phyloP scores from a whole-genome alignment of 1,140 invertebrate genomes.

The Cotesia chilonis region DNA sequence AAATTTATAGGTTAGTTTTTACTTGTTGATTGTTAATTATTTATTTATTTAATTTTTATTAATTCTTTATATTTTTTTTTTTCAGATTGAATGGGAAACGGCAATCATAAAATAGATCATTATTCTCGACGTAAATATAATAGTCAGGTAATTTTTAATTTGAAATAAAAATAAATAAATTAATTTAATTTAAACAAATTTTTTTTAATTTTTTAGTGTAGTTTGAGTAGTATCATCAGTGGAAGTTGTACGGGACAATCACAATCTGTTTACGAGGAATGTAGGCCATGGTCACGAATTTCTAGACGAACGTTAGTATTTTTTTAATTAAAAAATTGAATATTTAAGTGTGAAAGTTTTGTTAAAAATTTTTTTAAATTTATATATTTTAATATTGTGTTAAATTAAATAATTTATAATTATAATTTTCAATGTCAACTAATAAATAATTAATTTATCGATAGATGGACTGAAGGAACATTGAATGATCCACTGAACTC shows the following conservation, averaged over 20 bases:
- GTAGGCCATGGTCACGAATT: conserved; percentile 69
- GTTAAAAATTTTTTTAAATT: background rate
- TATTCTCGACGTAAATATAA: conserved; percentile 49
- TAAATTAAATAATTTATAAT: background rate
- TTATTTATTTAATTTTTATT: too few species aligned
- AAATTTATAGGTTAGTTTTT: conserved; percentile 1
- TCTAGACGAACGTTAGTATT: conserved; percentile 69
- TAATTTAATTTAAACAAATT: background rate
- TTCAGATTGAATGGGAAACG: conserved; percentile 57
- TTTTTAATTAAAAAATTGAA: conserved; percentile 6
- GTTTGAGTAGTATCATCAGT: conserved; percentile 54
- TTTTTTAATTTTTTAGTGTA: conserved; percentile 50
- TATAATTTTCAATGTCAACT: conserved; percentile 18
- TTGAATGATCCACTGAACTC: conserved; percentile 69
- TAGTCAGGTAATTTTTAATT: conserved; percentile 51
- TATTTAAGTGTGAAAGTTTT: background rate
- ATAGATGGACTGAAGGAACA: conserved; percentile 73
- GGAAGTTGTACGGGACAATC: conserved; percentile 49
- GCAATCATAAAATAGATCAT: conserved; percentile 48
- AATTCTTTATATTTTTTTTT: conserved; percentile 14
- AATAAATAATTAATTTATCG: conserved; percentile 31
- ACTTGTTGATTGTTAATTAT: too few species aligned
- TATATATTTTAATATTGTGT: too few species aligned
- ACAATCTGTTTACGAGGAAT: conserved; percentile 46
- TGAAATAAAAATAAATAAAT: too few species aligned